Base-by-base conservation (phyloP, 1,140 invertebrate genomes). In the Drosophila takahashii region DNA sequence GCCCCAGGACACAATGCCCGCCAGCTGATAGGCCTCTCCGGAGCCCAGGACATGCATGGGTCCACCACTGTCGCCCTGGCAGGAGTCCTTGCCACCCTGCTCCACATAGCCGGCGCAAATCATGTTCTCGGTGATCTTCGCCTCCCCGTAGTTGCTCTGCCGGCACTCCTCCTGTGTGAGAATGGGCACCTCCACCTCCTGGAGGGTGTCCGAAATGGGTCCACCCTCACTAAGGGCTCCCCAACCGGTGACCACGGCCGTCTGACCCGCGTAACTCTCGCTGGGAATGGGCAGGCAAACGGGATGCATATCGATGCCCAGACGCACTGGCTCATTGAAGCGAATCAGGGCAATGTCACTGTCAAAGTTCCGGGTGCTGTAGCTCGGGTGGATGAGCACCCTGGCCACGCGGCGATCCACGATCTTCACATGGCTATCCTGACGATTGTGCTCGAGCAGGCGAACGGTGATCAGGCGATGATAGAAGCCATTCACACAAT, bases 111-210 rank as follows among this genome's bases (percentile, higher is more conserved):
- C 97, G 8, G 97, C 97, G 87, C 97, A 98, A 32, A 98, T 64
- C 96, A 98, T 97, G 81, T 96, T 97, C 13, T 96, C 95, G 0
- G 96, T 97, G 61, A 98, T 97, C 57, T 94, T 94, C 4, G 93
- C 92, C 18, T 92, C 66, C 16, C 95, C 95, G 87, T 97, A 97
- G 39, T 93, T 95, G 4, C 94, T 95, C 16, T 94, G 92, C 2
- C 93, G 94, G 79, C 96, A 97, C 18, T 95, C 95, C 4, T 90
- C 84, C 73, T 96, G 96, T 0, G 95, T 95, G 54, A 96, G 93
- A 73, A 97, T 96, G 2, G 96, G 96, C 1, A 97, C 96, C 34
- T 91, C 92, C 1, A 96, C 95, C 93, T 96, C 93, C 64, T 92
- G 93, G 11, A 96, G 85, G 22, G 92, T 94, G 4, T 92, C 90